Evolutionary conservation across 2,888 invertebrate species (phyloP).

Genomic region (Autographa gamma): DNA sequence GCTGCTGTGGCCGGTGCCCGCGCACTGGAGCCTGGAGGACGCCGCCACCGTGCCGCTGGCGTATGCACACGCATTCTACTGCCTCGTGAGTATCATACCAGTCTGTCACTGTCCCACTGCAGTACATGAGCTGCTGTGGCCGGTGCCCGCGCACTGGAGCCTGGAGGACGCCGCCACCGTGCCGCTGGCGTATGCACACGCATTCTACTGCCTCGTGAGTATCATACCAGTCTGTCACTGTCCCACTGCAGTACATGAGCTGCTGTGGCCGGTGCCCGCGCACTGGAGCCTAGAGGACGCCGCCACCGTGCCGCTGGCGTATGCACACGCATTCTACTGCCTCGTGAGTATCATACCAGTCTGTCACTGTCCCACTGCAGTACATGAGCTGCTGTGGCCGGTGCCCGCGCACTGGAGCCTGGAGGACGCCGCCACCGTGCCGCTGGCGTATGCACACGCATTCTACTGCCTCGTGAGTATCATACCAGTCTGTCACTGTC

Average conservation of each 20-base stretch:
- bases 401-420: conserved; percentile 91
- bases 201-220: conserved; percentile 73
- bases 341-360: conserved; percentile 51
- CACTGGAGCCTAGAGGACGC: conserved; percentile 92
- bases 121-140: conserved; percentile 77
- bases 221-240: neutral
- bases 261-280: conserved; percentile 91
- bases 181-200: conserved; percentile 92
- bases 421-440: conserved; percentile 93
- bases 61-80: conserved; percentile 88
- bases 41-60: conserved; percentile 94
- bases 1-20: conserved; percentile 91
- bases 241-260: neutral
- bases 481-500: neutral
- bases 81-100: conserved; percentile 55
- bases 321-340: conserved; percentile 86
- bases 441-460: conserved; percentile 91
- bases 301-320: conserved; percentile 93
- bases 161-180: conserved; percentile 93
- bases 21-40: conserved; percentile 91
- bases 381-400: conserved; percentile 81
- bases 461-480: conserved; percentile 69
- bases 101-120: neutral
- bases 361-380: neutral
- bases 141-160: conserved; percentile 91